Evolutionary conservation across 1,140 invertebrate species (phyloP).

Genomic region (Meloidogyne chitwoodi): DNA sequence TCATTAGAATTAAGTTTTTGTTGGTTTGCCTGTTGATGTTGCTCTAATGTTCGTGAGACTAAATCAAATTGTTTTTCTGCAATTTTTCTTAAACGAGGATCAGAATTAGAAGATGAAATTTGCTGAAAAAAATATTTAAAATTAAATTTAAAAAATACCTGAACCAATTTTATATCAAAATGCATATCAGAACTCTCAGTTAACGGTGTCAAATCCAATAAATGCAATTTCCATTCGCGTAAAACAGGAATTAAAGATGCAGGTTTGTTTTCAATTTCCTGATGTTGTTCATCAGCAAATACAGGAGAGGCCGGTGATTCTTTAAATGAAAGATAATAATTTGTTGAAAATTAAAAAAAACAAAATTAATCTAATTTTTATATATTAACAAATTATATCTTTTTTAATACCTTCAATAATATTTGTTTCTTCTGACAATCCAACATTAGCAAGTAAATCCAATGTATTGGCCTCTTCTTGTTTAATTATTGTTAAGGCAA

Average conservation of each 20-base stretch:
- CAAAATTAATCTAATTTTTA: background rate
- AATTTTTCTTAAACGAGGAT: slow-evolving; percentile 40
- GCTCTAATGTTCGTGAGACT: slow-evolving; percentile 38
- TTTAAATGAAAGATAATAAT: background rate
- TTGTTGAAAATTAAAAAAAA: background rate
- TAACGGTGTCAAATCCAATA: slow-evolving; percentile 14
- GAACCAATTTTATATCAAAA: slow-evolving; percentile 41
- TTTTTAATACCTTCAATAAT: background rate
- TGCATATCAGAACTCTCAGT: slow-evolving; percentile 4
- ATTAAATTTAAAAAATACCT: slow-evolving; percentile 21
- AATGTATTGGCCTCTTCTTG: background rate
- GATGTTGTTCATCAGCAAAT: background rate
- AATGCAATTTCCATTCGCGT: slow-evolving; percentile 23
- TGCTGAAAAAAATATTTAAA: slow-evolving; percentile 29
- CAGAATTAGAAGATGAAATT: slow-evolving; percentile 37
- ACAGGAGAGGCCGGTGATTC: slow-evolving; percentile 32
- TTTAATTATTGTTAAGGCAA: background rate
- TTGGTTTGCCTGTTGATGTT: slow-evolving; percentile 11
- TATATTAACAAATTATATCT: no score
- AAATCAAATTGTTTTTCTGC: slow-evolving; percentile 46
- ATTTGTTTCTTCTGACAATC: background rate
- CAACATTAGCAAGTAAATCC: slow-evolving; percentile 15
- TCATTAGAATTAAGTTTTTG: background rate
- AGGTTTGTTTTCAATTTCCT: background rate
- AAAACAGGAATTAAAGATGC: slow-evolving; percentile 34